These are phyloP conservation scores for Xyrauchen texanus DNA, from an alignment of 2,113 vertebrate genomes.

Conservation along the genomic window DNA sequence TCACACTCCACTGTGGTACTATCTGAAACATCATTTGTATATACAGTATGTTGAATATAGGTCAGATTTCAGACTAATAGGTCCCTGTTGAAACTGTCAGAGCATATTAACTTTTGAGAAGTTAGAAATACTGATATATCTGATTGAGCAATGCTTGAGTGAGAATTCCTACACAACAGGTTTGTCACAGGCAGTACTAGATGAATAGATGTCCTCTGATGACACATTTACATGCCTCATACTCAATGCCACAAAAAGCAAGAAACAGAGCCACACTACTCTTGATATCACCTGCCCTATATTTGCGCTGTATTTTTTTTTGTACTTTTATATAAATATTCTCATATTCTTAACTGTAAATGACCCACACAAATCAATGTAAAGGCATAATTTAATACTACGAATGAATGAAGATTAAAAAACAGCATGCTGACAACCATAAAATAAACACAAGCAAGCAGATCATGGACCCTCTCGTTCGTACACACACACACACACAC, in stretches of 20 bases:
- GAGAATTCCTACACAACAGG: neutral
- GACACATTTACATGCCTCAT: neutral
- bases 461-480: neutral
- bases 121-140: neutral
- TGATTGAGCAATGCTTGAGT: too few relatives aligned
- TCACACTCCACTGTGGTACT: neutral
- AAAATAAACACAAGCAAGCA: slow-evolving; percentile 16
- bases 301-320: neutral
- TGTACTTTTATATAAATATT: neutral
- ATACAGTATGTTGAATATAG: neutral
- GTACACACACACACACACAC: too few relatives aligned
- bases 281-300: neutral
- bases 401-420: slow-evolving; percentile 5
- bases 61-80: neutral
- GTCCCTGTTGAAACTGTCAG: neutral
- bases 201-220: neutral
- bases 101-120: neutral
- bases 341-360: neutral
- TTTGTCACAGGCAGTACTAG: neutral
- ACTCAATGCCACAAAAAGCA: neutral
- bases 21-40: neutral
- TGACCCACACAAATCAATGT: neutral
- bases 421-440: slow-evolving; percentile 9
- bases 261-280: neutral
- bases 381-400: neutral